Base-by-base conservation (phyloP, 2,888 invertebrate genomes). In the Rhorus exstirpatorius region DNA sequence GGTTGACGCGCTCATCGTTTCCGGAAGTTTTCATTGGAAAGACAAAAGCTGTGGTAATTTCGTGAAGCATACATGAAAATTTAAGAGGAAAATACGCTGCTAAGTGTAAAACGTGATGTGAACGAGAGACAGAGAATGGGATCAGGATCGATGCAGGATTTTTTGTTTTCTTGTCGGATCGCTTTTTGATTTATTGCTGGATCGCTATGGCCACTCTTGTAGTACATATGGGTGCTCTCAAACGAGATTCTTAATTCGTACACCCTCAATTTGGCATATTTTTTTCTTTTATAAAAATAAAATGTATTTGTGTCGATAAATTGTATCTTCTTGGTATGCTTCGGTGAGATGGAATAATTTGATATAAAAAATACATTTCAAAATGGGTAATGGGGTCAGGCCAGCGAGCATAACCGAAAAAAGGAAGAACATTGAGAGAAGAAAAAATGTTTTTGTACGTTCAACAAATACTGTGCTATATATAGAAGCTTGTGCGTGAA, bases 1-100 rank as follows among this genome's bases (percentile, higher is more conserved):
- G 31, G 3, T 38, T 14, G 14, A 0, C n/a, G n/a, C n/a, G n/a
- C 19, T 17, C 41, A 41, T 26, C 10, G 24, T 21, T 7, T 17
- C 26, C 44, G 44, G 19, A 58, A 58, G 44, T 19, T 58, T 46
- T 49, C 19, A 19, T 31, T 35, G 17, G 31, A 12, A 26, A 24
- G 46, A 26, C 63, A 63, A 44, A 24, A 55, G 53, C 41, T 41
- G 41, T 41, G 53, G 53, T 53, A 68, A 51, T 38, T 68, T 68
- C 49, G 19, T 51, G 21, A 35, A 53, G 17, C 35, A 38, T 24
- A 31, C 17, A 17, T 49, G 31, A 12, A 31, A 65, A 51, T 51
- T 1, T 51, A 49, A 49, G 24, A 65, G n/a, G 8, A 35, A 51
- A 68, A 68, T 53, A 51, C 38, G 51, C 12, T 68, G 14, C 14